Evolutionary conservation across 1,140 invertebrate genomes (phyloP).

Genomic region (Pogonus chalceus): DNA sequence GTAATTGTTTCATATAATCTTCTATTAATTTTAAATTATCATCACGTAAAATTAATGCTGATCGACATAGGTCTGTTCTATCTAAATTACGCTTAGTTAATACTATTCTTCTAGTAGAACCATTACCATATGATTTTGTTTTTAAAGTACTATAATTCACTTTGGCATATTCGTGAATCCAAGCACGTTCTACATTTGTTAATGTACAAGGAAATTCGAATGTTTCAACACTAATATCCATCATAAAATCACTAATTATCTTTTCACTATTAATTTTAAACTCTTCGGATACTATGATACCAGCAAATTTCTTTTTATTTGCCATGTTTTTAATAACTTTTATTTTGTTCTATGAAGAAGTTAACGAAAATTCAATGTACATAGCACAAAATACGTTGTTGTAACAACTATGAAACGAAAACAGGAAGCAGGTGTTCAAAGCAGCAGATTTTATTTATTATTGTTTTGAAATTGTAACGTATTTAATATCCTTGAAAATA

Average conservation of each 20-base stretch:
- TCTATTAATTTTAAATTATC: slow-evolving; percentile 11
- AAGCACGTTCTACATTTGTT: slow-evolving; percentile 56
- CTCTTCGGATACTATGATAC: slow-evolving; percentile 10
- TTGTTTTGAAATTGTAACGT: too few relatives aligned
- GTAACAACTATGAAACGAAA: too few relatives aligned
- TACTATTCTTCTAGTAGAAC: slow-evolving; percentile 49
- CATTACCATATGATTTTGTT: slow-evolving; percentile 53
- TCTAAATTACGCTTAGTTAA: slow-evolving; percentile 47
- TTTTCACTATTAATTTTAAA: slow-evolving; percentile 12
- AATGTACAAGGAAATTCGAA: slow-evolving; percentile 55
- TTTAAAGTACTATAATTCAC: slow-evolving; percentile 45
- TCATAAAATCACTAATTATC: slow-evolving; percentile 12
- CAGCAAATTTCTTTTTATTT: too few relatives aligned
- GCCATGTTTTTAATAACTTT: too few relatives aligned
- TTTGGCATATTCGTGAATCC: slow-evolving; percentile 51
- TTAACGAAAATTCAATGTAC: too few relatives aligned
- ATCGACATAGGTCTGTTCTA: slow-evolving; percentile 47
- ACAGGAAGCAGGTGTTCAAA: too few relatives aligned
- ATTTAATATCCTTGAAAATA: too few relatives aligned
- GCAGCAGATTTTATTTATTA: too few relatives aligned
- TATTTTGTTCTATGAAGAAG: too few relatives aligned
- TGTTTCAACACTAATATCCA: slow-evolving; percentile 12
- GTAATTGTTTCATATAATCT: slow-evolving; percentile 20
- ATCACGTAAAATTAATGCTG: slow-evolving; percentile 30
- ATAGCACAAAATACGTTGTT: too few relatives aligned